Base-by-base conservation (phyloP, 2,888 invertebrate species). In the Ophraella communa region DNA sequence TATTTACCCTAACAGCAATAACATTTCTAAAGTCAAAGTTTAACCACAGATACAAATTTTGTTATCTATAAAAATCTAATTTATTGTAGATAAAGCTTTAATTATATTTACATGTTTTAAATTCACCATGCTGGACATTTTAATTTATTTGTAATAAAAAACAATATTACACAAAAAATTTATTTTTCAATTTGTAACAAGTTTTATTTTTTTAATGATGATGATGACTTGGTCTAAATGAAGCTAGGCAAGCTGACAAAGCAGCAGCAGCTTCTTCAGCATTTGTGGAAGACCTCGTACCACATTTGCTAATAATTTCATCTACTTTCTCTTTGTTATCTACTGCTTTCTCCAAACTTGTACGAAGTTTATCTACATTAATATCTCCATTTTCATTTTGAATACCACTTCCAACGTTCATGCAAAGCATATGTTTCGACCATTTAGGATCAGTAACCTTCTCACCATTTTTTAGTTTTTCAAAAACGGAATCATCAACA, bases 301-400 rank as follows among this genome's bases (percentile, higher is more conserved):
- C 33, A 18, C 51, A 51, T 51, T 27, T 17, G 1, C 27, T 51
- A 10, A 51, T 11, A 23, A 30, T 18, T n/a, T 17, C 33, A 5
- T 53, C 17, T 1, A 20, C 11, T 11, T 33, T 53, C 2, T 23
- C 49, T 3, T 23, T n/a, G n/a, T 27, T 49, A 27, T 4, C n/a
- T 23, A 3, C 4, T 11, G 3, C 27, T 30, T 1, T 53, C 4
- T 8, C 1, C 1, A 20, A 2, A n/a, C 2, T 2, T 53, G n/a
- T 7, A 10, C 23, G 53, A 0, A 61, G 27, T 18, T 18, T 44
- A 0, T 53, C 61, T 8, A 30, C 20, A 4, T 54, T 30, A 1
- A 61, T 44, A 11, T 52, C 44, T n/a, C 61, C 61, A 42, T 44
- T 23, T 52, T 44, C 27, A 11, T 21, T 53, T 8, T 42, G 24